Base-by-base conservation (phyloP, 2,888 invertebrate genomes). In the Branchellion lobata region DNA sequence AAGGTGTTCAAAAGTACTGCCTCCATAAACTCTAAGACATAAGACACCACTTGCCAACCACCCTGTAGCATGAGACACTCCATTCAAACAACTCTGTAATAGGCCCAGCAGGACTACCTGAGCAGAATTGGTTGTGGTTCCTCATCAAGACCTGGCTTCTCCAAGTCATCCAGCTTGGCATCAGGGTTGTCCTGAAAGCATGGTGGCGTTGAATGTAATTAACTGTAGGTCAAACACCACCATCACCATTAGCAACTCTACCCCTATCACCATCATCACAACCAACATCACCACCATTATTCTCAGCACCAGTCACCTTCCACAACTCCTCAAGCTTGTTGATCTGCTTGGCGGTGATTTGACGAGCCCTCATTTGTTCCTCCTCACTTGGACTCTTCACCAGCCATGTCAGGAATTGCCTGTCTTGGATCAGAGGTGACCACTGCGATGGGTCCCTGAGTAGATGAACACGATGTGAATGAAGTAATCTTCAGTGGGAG, bases 241-340 rank as follows among this genome's bases (percentile, higher is more conserved):
- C 40, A 71, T 29, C 31, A 71, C 34, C 18, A 27, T 47, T 47
- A 47, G 18, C 18, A 18, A 47, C 18, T 8, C 47, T 47, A 57
- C 61, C 24, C 5, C n/a, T 3, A 57, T n/a, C 61, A 57, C 61
- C 61, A 57, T 18, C 3, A 18, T n/a, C 24, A 57, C 61, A 57
- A 57, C 24, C 61, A 57, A 5, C 24, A 57, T n/a, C 24, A 18
- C 61, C 24, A 47, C 47, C 47, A 47, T 47, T n/a, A n/a, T n/a
- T n/a, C n/a, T n/a, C 31, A 78, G 8, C 33, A 24, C 74, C 40
- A 33, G 80, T 21, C 76, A 86, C 87, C 85, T 97, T 95, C 99
- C 99, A 99, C 34, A 99, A 88, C 86, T 99, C 99, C 89, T 99
- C 99, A 51, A 99, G 90, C 85, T 96, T 96, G 84, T 96, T 95